Evolutionary conservation across 2,797 vertebrate genomes (phyloP), one percentile per base, ranked within the genome.

Genomic region (Gymnocypris eckloni): DNA sequence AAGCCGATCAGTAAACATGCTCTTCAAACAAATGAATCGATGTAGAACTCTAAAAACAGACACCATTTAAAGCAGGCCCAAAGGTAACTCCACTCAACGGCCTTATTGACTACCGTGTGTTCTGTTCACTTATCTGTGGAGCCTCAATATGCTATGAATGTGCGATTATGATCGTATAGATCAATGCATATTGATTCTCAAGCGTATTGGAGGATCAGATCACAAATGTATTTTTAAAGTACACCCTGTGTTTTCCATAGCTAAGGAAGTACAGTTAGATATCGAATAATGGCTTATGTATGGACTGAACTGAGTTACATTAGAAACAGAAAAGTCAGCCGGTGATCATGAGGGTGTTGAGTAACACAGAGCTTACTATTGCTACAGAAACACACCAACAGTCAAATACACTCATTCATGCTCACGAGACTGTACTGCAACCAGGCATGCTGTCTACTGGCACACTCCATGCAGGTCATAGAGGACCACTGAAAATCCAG

Each of bases 21-120:
- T 52, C 73, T 18, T 75, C 76, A 88, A 84, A 87, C 67, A 83
- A 86, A 81, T 56, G 3, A 69, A 84, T 84, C 25, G 10, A 85
- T 85, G 28, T 6, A 2, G 6, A 16, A 79, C 48, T 79, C 73
- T 70, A 45, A 70, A 79, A 70, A 77, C 83, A 78, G 73, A 6
- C 78, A 20, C 1, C 13, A 28, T 10, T 54, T 39, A 70, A 75
- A 79, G 39, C 52, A 85, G 66, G 41, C 64, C 39, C 12, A 85
- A 79, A 79, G 39, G 64, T 85, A 59, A 52, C 71, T 66, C 28
- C 43, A 76, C 20, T 76, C 56, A 64, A 37, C 0, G 1, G 12
- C 18, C 4, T 71, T 70, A 72, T 71, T 70, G 76, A 59, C 66
- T 70, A 39, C 20, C 0, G 67, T 81, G 25, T 69, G 80, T 71